Base-by-base conservation (phyloP, 2,113 vertebrate species). In the Saccopteryx leptura region DNA sequence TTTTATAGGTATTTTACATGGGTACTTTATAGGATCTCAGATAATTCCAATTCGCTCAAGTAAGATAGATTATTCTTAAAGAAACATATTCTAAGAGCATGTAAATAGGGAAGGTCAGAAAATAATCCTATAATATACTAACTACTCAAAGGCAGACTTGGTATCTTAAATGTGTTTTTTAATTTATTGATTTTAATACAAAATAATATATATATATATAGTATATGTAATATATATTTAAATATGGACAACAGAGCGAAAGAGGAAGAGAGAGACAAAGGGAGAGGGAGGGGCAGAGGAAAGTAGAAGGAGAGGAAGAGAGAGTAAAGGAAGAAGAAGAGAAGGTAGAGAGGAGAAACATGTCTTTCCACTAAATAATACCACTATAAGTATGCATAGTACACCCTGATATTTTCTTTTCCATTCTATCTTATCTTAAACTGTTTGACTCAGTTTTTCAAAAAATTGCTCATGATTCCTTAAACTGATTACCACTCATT, bases 1-100 rank as follows among this genome's bases (percentile, higher is more conserved):
- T 39, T 39, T 39, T 39, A 39, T 39, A 39, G 39, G 39, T 39
- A 39, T 39, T 39, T 39, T 39, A 39, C 39, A 39, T 39, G 39
- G 39, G 13, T 58, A 85, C 63, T 88, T 89, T 79, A 83, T 6
- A 90, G 24, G 3, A 92, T 52, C 8, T 88, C 8, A 65, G 23
- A 66, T 31, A 90, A 94, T 90, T 97, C 15, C 28, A 88, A 7
- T 74, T 92, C 85, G 7, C 46, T 97, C 33, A 68, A 75, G 11
- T 68, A 68, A 31, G 12, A 28, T 89, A 4, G 52, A 91, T 69
- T 79, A 80, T 72, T 54, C 24, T 75, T 79, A 50, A 76, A 76
- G 63, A 69, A 71, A 61, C 12, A 74, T 28, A 61, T 76, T 88
- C 58, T 79, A 72, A 89, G 66, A 84, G 7, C 3, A 52, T 74